Evolutionary conservation across 2,888 invertebrate species (phyloP), one percentile per base, ranked within the genome.

Genomic region (Pherbina coryleti): DNA sequence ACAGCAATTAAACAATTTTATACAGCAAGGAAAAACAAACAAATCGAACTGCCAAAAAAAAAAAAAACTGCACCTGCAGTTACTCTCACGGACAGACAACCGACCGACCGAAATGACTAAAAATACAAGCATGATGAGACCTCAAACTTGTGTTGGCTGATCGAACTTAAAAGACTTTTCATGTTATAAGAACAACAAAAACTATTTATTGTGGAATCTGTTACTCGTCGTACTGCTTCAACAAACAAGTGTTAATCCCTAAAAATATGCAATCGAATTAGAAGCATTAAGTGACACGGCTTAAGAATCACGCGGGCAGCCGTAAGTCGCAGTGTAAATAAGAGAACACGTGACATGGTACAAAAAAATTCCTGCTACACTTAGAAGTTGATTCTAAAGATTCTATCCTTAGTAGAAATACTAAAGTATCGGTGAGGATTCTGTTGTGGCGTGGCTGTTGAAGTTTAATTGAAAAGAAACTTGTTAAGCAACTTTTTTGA

Each of bases 1-100:
- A 72, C 37, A 72, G 72, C 72, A 72, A 72, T 72, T 72, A 78
- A 78, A 79, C 78, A 78, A 77, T 80, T 81, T 81, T 75, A 67
- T 72, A 37, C 34, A 11, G 22, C 64, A 70, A 75, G n/a, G 53
- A 77, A 79, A 73, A 31, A 74, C 57, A 57, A 77, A 72, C 60
- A 72, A 67, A 34, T 60, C 28, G 5, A 25, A 31, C 44, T 5
- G 25, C 44, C 44, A 11, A 11, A 14, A n/a, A n/a, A n/a, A n/a
- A n/a, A n/a, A n/a, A n/a, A 11, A 44, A 11, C 44, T 44, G 14
- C 44, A 44, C 44, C 44, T 44, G 44, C 44, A 44, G 44, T 3
- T 44, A 44, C 11, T 44, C 44, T 14, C 44, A 44, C 44, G 3
- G 44, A 11, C 44, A 44, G 44, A 44, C 44, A 44, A 31, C 31